phyloP scores from a whole-genome alignment of 1,140 invertebrate species.

The Dendroctonus valens region DNA sequence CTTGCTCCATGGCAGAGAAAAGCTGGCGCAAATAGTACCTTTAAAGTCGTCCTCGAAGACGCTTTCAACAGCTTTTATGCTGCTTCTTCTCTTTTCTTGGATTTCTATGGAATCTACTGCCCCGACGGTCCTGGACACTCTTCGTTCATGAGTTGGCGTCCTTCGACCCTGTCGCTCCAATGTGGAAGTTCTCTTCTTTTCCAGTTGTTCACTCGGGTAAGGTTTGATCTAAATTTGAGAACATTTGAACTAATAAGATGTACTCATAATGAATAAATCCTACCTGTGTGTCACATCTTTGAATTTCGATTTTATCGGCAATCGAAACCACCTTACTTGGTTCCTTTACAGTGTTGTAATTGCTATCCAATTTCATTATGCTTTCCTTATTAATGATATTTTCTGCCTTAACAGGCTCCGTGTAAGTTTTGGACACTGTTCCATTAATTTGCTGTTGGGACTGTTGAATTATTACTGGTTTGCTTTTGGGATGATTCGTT shows the following conservation, averaged over 20 bases:
- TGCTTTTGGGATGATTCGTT: neutral
- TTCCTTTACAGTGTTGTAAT: slow-evolving; percentile 38
- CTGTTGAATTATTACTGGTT: slow-evolving; percentile 14
- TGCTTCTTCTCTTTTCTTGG: slow-evolving; percentile 35
- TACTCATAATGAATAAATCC: no score
- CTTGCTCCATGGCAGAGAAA: no score
- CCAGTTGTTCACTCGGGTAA: slow-evolving; percentile 16
- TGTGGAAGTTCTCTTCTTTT: slow-evolving; percentile 10
- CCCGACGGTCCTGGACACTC: slow-evolving; percentile 16
- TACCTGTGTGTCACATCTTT: slow-evolving; percentile 22
- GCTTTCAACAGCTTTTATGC: slow-evolving; percentile 26
- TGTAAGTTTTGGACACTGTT: slow-evolving; percentile 8
- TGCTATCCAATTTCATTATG: slow-evolving; percentile 34
- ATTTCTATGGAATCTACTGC: slow-evolving; percentile 25
- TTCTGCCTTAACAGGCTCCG: neutral
- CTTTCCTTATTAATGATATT: slow-evolving; percentile 10
- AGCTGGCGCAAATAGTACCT: slow-evolving; percentile 3
- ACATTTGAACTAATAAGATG: no score
- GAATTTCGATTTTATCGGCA: slow-evolving; percentile 25
- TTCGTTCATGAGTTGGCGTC: slow-evolving; percentile 39
- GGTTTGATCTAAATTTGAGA: slow-evolving; percentile 27
- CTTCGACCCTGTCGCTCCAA: slow-evolving; percentile 26
- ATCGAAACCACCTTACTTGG: slow-evolving; percentile 20
- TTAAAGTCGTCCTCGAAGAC: slow-evolving; percentile 19
- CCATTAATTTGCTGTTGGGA: slow-evolving; percentile 33